Evolutionary conservation across 1,140 invertebrate genomes (phyloP), one percentile per base, ranked within the genome.

Genomic region (Glossosoma conforme): DNA sequence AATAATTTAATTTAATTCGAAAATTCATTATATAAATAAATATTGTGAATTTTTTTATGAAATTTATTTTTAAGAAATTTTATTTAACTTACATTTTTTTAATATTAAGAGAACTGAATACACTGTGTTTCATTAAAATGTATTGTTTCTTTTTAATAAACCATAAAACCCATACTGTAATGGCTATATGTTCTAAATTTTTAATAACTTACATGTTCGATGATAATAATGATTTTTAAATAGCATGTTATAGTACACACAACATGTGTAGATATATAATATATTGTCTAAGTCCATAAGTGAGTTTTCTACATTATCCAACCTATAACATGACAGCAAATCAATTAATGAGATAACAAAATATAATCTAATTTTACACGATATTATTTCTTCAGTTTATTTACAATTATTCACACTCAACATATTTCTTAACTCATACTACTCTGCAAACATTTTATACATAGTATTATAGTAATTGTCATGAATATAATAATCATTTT

Each of bases 281-380:
- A 50, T 57, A 57, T 57, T 57, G 55, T 57, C 55, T 57, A 53
- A 48, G 40, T 44, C 50, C 55, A 57, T 57, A 57, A 57, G 55
- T 57, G 55, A 57, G 43, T 22, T 50, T 57, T 56, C 54, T 56
- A 56, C 22, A 15, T 54, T 41, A 56, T 20, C 46, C 42, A 42
- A 49, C 24, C 30, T 32, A 11, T 17, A 38, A 56, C 37, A 44
- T 44, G 41, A 45, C 35, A 57, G 50, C 55, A 49, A 47, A 14
- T 17, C 25, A 52, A 45, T 20, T 38, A 8, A 25, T 11, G 30
- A 32, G n/a, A 14, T 51, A 51, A 50, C 36, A 52, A 40, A 45
- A 52, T 46, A 52, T 52, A 52, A 22, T 14, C 13, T 30, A 32
- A 35, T 36, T 41, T 44, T 52, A 35, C 43, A 45, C 20, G 20